A percentile compares a stretch with the other conserved stretches of the same genome.
Conservation (phyloP, 2,113 vertebrate genomes). For the Sinocyclocheilus grahami region DNA sequence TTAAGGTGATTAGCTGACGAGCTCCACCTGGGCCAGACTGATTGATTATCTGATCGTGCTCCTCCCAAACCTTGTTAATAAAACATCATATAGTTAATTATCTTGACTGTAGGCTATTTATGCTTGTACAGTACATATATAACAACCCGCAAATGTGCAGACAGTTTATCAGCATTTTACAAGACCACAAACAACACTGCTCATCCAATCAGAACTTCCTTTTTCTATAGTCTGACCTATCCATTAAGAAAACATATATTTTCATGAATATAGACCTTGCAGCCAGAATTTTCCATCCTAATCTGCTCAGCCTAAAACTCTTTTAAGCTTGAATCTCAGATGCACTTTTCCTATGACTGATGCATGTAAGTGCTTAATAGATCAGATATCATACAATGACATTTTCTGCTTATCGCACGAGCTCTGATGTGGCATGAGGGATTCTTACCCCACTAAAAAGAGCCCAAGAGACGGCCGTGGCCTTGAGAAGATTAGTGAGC, state of each 20-base stretch:
- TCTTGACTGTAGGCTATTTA: too few species aligned
- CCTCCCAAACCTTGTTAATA: too few species aligned
- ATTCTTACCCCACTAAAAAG: not conserved
- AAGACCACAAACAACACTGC: too few species aligned
- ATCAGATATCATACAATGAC: not conserved
- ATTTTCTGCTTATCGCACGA: conserved; percentile 10
- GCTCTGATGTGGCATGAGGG: not conserved
- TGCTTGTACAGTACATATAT: too few species aligned
- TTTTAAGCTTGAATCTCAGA: not conserved
- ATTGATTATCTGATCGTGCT: too few species aligned
- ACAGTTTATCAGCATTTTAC: too few species aligned
- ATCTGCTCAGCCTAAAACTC: not conserved
- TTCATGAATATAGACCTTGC: not conserved
- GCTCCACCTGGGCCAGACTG: too few species aligned
- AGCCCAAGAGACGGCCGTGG: not conserved
- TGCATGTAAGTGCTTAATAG: not conserved
- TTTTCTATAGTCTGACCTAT: not conserved
- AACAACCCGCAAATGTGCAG: too few species aligned
- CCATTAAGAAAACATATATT: not conserved
- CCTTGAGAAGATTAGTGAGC: conserved; percentile 8
- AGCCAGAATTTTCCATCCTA: not conserved
- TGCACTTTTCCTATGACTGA: not conserved
- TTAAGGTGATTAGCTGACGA: too few species aligned
- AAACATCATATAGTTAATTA: too few species aligned
- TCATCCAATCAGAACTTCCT: too few species aligned